Base-by-base conservation (phyloP, 2,113 vertebrate genomes). In the Pandion haliaetus region DNA sequence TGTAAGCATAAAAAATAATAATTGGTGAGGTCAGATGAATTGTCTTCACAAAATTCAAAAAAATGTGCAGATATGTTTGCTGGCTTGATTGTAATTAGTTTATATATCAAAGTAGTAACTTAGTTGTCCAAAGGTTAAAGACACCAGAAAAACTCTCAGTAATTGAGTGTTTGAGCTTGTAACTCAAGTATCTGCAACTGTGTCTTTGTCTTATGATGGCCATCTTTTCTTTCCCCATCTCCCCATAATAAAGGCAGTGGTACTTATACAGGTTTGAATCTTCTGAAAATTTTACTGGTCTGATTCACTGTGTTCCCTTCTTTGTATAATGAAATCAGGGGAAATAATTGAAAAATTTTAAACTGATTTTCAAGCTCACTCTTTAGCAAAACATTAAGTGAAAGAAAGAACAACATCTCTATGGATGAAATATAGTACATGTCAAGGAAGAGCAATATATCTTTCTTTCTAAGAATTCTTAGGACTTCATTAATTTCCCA, bases 401-500 rank as follows among this genome's bases (percentile, higher is more conserved):
- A 59, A 62, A 74, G 50, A 76, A 19, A n/a, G 17, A 72, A 88
- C 88, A 96, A 58, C 25, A 80, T 19, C 29, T 78, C 21, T 47
- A 7, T 66, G 52, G 67, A 67, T 88, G 65, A 91, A 95, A 86
- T 66, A 77, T 5, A 77, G 18, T 29, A 25, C 25, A 63, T 24
- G 42, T 24, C 81, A 89, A 59, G 45, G 34, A 86, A 88, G 31
- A 50, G 66, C 19, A 88, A 93, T 72, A 59, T 52, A 88, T 88
- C 52, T 90, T 89, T 96, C 72, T 84, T 83, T 91, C 76, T 40
- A 91, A 59, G 54, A 63, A 83, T 88, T 94, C 86, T 97, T 67
- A 85, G 44, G 59, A 86, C 73, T 91, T 94, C 90, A 86, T 97
- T 95, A 72, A 96, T 95, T 96, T 95, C 42, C 50, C 38, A 93